phyloP scores from a whole-genome alignment of 2,888 invertebrate genomes.

The Metopia argyrocephala region DNA sequence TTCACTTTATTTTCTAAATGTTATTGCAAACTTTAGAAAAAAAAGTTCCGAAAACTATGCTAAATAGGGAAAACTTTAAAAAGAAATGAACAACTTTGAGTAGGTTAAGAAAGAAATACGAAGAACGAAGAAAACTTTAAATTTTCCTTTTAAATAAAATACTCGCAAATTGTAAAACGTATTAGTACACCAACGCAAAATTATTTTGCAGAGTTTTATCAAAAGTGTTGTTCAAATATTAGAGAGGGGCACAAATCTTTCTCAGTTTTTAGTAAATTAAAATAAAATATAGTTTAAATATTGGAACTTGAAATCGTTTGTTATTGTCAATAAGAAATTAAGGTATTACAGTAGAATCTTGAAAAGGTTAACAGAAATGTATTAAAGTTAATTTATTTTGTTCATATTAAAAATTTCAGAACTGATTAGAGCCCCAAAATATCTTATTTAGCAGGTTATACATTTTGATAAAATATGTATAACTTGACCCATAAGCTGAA shows the following conservation, averaged over 20 bases:
- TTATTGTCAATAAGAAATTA: no score
- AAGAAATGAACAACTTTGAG: slow-evolving; percentile 1
- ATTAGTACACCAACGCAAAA: slow-evolving; percentile 9
- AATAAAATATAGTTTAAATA: no score
- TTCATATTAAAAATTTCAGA: no score
- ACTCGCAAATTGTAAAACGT: background rate
- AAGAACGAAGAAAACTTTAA: background rate
- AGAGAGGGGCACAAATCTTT: background rate
- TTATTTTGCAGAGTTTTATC: slow-evolving; percentile 5
- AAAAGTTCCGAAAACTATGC: slow-evolving; percentile 33
- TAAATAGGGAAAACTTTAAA: slow-evolving; percentile 19
- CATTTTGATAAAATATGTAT: no score
- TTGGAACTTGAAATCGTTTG: no score
- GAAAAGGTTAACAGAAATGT: no score
- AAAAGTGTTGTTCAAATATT: slow-evolving; percentile 13
- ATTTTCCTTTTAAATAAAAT: background rate
- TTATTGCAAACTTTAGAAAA: slow-evolving; percentile 1
- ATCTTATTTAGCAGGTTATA: no score
- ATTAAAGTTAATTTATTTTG: no score
- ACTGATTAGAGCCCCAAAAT: no score
- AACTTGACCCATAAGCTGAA: no score
- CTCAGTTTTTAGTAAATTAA: background rate
- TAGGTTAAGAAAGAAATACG: background rate
- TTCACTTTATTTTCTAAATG: no score
- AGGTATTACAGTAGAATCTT: no score